Evolutionary conservation across 2,113 vertebrate species (phyloP), one percentile per base, ranked within the genome.

Genomic region (Sander vitreus): DNA sequence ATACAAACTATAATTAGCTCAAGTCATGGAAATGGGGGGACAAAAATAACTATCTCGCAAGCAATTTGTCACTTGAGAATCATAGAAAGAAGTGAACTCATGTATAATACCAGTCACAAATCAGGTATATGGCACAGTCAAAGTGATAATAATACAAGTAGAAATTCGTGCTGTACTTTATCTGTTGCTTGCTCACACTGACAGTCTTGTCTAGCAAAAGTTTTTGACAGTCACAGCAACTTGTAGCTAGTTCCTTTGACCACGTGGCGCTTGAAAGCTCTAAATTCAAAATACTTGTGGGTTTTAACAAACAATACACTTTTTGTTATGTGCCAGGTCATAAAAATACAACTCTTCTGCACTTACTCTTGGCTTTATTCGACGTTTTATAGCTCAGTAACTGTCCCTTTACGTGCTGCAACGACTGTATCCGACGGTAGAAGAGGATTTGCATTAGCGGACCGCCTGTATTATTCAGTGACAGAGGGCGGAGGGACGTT

Each of bases 331-430:
- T 1, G 1, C 2, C 15, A 39, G 1, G 11, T 15, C 1, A 3
- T 16, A 3, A n/a, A 84, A 72, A 23, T 2, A 23, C 12, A 66
- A 65, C 57, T 84, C 77, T 36, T 19, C 0, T 1, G 0, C 39
- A 92, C 92, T 93, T 89, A 93, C 94, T 91, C 1, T 70, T 80
- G n/a, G 47, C n/a, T 90, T 85, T 78, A 51, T 80, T 92, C 83
- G 92, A 83, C 43, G 93, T 93, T 93, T 85, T 88, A 68, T 18
- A 18, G 36, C 66, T 62, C 16, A 4, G 30, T 19, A 23, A 51
- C 2, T 0, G 68, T 60, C 5, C 19, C 5, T n/a, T 58, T 0
- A 73, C 90, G 88, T 91, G 76, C 80, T 67, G 83, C 72, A 77
- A 83, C 86, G 55, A 72, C 74, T 76, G 90, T 90, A 91, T 93